Conservation (phyloP, 1,140 invertebrate species). For the Olivierus martensii region DNA sequence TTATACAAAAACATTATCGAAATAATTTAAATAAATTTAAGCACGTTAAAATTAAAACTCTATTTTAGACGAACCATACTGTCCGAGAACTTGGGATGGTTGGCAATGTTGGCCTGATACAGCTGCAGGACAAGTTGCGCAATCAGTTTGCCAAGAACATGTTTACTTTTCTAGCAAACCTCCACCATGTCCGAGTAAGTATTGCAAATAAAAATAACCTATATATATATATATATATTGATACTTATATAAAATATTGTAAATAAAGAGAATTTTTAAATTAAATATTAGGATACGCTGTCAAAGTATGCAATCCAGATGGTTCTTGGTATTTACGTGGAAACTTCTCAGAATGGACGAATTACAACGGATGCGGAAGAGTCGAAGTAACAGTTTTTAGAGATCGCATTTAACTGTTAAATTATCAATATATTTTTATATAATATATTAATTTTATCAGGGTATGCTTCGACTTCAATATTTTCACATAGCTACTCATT, state of each 20-base stretch:
- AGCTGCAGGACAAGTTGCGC: slow-evolving; percentile 15
- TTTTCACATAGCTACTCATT: slow-evolving; percentile 10
- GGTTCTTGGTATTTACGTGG: slow-evolving; percentile 25
- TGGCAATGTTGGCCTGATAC: slow-evolving; percentile 33
- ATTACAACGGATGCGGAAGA: slow-evolving; percentile 29
- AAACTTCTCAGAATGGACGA: slow-evolving; percentile 28
- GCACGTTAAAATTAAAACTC: too few relatives aligned
- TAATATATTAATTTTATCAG: neutral
- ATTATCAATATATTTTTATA: neutral
- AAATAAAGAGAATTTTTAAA: neutral
- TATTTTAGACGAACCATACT: neutral
- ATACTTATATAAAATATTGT: too few relatives aligned
- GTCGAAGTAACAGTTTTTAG: slow-evolving; percentile 23
- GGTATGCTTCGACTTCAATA: slow-evolving; percentile 1
- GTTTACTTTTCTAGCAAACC: slow-evolving; percentile 27
- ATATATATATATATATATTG: too few relatives aligned
- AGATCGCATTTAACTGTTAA: too few relatives aligned
- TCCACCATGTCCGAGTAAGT: slow-evolving; percentile 27
- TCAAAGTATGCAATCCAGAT: slow-evolving; percentile 25
- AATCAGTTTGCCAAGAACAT: slow-evolving; percentile 28
- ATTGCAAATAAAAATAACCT: too few relatives aligned
- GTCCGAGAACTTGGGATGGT: slow-evolving; percentile 35
- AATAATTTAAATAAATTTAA: too few relatives aligned
- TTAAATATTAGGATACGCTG: slow-evolving; percentile 23
- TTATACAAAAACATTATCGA: too few relatives aligned